phyloP scores from a whole-genome alignment of 2,797 vertebrate genomes.

The Salmo trutta region DNA sequence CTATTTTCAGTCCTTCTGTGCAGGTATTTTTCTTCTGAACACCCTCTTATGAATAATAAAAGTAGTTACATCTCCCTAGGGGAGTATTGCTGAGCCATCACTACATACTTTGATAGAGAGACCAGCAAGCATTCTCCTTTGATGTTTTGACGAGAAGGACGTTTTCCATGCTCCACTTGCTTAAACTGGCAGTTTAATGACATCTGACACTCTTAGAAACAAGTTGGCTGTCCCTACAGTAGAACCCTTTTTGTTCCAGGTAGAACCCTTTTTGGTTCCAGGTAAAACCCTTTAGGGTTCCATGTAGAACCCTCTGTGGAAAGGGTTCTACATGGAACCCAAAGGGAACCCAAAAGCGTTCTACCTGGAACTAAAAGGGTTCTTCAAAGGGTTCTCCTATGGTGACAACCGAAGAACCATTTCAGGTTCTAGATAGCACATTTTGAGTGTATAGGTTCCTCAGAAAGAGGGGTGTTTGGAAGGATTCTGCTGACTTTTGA shows the following conservation, averaged over 20 bases:
- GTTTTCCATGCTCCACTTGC: conserved; percentile 11
- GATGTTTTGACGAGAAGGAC: conserved; percentile 24
- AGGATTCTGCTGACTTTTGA: background rate
- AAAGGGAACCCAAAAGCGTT: no score
- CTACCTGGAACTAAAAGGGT: no score
- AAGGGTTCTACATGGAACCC: no score
- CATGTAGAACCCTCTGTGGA: no score
- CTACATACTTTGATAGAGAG: conserved; percentile 16
- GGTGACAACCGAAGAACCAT: no score
- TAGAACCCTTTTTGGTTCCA: no score
- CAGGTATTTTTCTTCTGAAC: conserved; percentile 15
- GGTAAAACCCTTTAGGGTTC: no score
- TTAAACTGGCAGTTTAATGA: conserved; percentile 30
- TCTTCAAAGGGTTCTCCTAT: no score
- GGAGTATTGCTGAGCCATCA: conserved; percentile 19
- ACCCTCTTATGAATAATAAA: conserved; percentile 24
- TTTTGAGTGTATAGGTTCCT: conserved; percentile 17
- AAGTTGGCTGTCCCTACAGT: background rate
- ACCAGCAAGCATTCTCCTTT: conserved; percentile 15
- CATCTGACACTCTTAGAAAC: conserved; percentile 8
- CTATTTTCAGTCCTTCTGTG: conserved; percentile 14
- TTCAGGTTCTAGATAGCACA: no score
- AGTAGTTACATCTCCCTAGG: conserved; percentile 19
- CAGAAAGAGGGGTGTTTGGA: background rate
- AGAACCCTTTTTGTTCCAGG: no score